A percentile compares a stretch with the other conserved stretches of the same genome.
These are phyloP conservation scores for Pseudotriccus pelzelni DNA, from an alignment of 2,797 vertebrate species.

Conservation along the genomic window DNA sequence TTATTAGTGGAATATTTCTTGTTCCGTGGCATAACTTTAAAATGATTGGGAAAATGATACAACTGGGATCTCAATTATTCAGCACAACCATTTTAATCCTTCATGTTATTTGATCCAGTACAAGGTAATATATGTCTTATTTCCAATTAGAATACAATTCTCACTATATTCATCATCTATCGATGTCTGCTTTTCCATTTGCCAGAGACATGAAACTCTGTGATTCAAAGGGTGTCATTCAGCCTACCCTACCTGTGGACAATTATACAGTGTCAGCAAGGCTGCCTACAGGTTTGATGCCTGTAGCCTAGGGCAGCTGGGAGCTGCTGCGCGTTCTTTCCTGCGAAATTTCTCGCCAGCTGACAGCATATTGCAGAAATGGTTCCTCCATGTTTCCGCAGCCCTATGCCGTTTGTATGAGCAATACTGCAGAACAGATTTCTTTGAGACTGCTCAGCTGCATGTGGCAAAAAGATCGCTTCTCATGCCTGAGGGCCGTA, in stretches of 20 bases:
- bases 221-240: constrained; percentile 68
- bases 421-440: neutral
- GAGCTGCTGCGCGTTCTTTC: neutral
- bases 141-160: constrained; percentile 70
- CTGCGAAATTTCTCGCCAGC: constrained; percentile 12
- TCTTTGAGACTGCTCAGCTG: neutral
- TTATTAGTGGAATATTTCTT: constrained; percentile 63
- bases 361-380: neutral
- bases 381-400: neutral
- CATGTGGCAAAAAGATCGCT: neutral
- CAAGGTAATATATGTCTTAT: constrained; percentile 58
- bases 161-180: constrained; percentile 62
- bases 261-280: constrained; percentile 51
- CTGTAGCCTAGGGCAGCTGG: constrained; percentile 24
- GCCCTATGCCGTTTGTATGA: neutral
- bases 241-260: constrained; percentile 43
- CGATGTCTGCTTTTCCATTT: constrained; percentile 64
- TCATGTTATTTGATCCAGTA: constrained; percentile 69
- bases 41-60: constrained; percentile 63
- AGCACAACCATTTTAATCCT: constrained; percentile 68
- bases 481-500: neutral
- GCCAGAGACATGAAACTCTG: constrained; percentile 47
- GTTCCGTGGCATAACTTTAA: constrained; percentile 1
- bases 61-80: constrained; percentile 69
- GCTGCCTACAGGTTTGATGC: neutral